Evolutionary conservation across 2,113 vertebrate genomes (phyloP).

Genomic region (Typhlomys cinereus): DNA sequence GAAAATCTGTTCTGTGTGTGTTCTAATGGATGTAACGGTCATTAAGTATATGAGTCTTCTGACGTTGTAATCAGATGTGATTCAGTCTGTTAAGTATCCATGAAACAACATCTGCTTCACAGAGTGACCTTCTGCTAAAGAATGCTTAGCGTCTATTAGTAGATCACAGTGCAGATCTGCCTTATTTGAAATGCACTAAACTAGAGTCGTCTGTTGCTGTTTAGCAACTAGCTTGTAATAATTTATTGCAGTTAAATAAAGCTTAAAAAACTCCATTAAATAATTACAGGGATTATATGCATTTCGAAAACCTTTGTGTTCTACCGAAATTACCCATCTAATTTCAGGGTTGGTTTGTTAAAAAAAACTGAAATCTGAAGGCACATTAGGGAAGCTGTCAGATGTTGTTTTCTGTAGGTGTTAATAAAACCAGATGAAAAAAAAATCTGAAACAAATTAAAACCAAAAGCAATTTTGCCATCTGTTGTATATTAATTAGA

Average conservation of each 20-base stretch:
- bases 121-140: slow-evolving; percentile 97
- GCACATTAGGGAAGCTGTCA: slow-evolving; percentile 85
- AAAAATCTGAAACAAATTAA: slow-evolving; percentile 87
- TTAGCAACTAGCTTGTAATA: slow-evolving; percentile 85
- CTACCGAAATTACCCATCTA: slow-evolving; percentile 86
- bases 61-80: slow-evolving; percentile 97
- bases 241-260: slow-evolving; percentile 90
- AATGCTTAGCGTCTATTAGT: slow-evolving; percentile 91
- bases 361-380: slow-evolving; percentile 85
- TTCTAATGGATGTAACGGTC: slow-evolving; percentile 97
- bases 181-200: slow-evolving; percentile 86
- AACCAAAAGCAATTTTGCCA: slow-evolving; percentile 88
- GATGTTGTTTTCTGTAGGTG: slow-evolving; percentile 87
- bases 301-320: slow-evolving; percentile 86
- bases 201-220: slow-evolving; percentile 84
- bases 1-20: slow-evolving; percentile 93
- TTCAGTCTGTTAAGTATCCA: slow-evolving; percentile 96
- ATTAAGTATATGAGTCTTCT: slow-evolving; percentile 97
- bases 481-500: slow-evolving; percentile 91
- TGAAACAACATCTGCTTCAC: slow-evolving; percentile 98
- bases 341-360: slow-evolving; percentile 88
- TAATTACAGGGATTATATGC: slow-evolving; percentile 88
- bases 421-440: slow-evolving; percentile 86
- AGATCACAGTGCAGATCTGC: slow-evolving; percentile 85
- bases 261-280: slow-evolving; percentile 87